Evolutionary conservation across 2,797 vertebrate species (phyloP), one percentile per base, ranked within the genome.

Genomic region (Esox lucius): DNA sequence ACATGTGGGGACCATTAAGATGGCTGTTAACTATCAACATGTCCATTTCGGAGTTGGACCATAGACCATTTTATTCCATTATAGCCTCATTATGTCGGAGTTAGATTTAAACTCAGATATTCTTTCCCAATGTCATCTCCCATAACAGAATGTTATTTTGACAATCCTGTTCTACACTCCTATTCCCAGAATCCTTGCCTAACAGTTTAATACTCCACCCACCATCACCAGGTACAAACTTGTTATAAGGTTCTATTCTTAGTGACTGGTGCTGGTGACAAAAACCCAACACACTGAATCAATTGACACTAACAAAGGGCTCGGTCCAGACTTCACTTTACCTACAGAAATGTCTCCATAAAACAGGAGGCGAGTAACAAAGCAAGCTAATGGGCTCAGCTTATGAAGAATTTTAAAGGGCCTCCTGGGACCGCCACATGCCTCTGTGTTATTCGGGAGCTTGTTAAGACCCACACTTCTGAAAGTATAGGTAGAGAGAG

Each of bases 401-500:
- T 17, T 66, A 66, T 33, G 31, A 66, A 66, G 64, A 16, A 31
- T 19, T 33, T 66, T 66, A 66, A 35, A 35, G 17, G 64, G 26
- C 64, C 64, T 66, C 31, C 64, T 35, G 64, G 28, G 28, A 64
- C 31, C 28, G 2, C 64, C 64, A 35, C 16, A 35, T 35, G 64
- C 16, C 64, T 33, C 64, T 33, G 28, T 66, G 64, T 66, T 66
- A 28, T 66, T 33, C 26, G 16, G 64, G 64, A 13, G 64, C 72
- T 65, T 64, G 61, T 64, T 65, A 65, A 33, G 28, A 19, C 62
- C 17, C 56, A 61, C 56, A 4, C 22, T 12, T 61, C 22, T 61
- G 22, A 85, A 86, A 88, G 81, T 86, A 89, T 84, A 81, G 81
- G 70, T 81, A 19, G 83, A 70, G 77, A 85, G 67, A 85, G 83